These are phyloP conservation scores for Myiothlypis chrysogaster DNA, from an alignment of 2,797 vertebrate species.

Conservation along the genomic window DNA sequence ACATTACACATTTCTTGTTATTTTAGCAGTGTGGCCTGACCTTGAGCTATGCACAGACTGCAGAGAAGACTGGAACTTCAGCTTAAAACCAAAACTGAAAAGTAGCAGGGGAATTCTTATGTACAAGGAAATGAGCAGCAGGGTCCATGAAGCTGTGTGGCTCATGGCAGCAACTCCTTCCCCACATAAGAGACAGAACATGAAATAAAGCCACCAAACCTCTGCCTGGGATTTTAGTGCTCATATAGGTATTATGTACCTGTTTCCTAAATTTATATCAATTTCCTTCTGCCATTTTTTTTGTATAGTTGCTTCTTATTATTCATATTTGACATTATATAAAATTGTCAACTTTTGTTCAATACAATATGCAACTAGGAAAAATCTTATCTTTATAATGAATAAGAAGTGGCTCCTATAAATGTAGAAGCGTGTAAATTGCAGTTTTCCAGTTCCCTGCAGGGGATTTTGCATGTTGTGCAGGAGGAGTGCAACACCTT, in stretches of 20 bases:
- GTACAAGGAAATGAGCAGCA: background rate
- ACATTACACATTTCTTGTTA: background rate
- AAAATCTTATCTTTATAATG: background rate
- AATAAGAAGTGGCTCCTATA: background rate
- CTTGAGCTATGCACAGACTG: background rate
- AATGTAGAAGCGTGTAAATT: background rate
- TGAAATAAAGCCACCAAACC: background rate
- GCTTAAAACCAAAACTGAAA: background rate
- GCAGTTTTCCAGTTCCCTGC: background rate
- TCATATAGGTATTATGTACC: background rate
- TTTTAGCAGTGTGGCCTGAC: background rate
- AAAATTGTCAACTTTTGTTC: background rate
- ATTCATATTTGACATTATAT: background rate
- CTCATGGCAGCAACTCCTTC: background rate
- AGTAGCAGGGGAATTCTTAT: background rate
- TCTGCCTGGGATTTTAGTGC: background rate
- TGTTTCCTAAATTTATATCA: background rate
- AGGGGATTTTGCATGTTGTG: background rate
- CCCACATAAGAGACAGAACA: rapidly evolving
- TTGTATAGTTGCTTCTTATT: background rate
- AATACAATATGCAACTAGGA: background rate
- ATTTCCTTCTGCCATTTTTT: background rate
- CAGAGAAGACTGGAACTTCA: background rate
- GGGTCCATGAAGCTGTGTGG: background rate
- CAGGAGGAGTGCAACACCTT: background rate